Base-by-base conservation (phyloP, 2,888 invertebrate species). In the Lasioglossum villosulum region DNA sequence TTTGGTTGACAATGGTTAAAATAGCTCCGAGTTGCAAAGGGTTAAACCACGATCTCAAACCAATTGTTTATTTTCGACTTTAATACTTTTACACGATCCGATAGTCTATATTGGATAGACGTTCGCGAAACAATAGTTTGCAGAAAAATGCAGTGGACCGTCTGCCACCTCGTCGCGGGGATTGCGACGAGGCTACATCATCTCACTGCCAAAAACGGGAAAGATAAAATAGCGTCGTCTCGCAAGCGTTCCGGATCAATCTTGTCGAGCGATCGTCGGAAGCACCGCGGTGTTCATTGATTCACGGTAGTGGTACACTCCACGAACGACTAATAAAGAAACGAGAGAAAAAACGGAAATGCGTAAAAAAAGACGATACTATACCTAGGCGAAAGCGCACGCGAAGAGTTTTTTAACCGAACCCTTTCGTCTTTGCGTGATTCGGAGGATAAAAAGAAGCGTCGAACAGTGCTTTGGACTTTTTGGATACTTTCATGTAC, bases 401-500 rank as follows among this genome's bases (percentile, higher is more conserved):
- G 83, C 80, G 78, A 71, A 72, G 80, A 81, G 72, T 86, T 83
- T 89, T 84, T 83, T 78, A 59, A 88, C 75, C 27, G 59, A 63
- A 63, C n/a, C 75, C 77, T 52, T 74, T 81, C 45, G 68, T 48
- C 42, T 82, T 42, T 52, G 80, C 80, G 83, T 75, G 79, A 80
- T 77, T 66, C 79, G 68, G 78, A 83, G 77, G 84, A 59, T 42
- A 42, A 63, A 68, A 70, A 66, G 78, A 81, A 86, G 79, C 84
- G 86, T 89, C 80, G 85, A 87, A 88, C 82, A 88, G 86, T 89
- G 89, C 88, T 90, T 87, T 89, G 83, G 87, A 88, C 84, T 86
- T 90, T 88, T 90, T 90, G 30, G 87, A 89, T 90, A 90, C 88
- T 90, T 90, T 90, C 89, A 90, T 90, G 90, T 91, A 91, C 90